Evolutionary conservation across 2,888 invertebrate genomes (phyloP).

Genomic region (Tachina grossa): DNA sequence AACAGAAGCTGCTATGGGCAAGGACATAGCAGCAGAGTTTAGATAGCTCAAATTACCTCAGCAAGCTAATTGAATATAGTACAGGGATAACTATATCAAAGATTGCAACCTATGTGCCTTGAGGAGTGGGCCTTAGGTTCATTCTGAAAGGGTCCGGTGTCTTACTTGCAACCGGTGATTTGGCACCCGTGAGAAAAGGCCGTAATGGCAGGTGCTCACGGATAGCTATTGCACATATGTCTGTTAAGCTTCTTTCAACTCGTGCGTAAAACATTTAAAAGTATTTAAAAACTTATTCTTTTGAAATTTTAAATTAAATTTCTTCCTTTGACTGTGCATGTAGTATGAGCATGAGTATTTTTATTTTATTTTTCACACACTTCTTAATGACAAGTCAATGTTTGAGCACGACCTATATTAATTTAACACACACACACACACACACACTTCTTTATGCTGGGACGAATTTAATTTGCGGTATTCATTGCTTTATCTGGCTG

Average conservation of each 20-base stretch:
- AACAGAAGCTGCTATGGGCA: too few species aligned
- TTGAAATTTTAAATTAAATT: slow-evolving; percentile 31
- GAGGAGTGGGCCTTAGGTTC: too few species aligned
- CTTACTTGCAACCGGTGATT: too few species aligned
- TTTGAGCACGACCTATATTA: neutral
- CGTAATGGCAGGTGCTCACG: too few species aligned
- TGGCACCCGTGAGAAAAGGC: too few species aligned
- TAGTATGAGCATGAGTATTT: neutral
- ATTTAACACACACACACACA: neutral
- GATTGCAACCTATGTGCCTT: too few species aligned
- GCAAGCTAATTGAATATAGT: too few species aligned
- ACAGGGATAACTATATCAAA: too few species aligned
- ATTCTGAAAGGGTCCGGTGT: too few species aligned
- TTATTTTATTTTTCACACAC: neutral
- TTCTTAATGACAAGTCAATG: neutral
- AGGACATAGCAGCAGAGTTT: too few species aligned
- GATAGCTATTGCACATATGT: too few species aligned
- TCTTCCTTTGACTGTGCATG: neutral
- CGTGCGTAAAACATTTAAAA: slow-evolving; percentile 16
- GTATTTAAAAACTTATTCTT: slow-evolving; percentile 16
- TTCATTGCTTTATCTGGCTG: slow-evolving; percentile 43
- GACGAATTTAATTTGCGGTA: slow-evolving; percentile 55
- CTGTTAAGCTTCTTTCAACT: neutral
- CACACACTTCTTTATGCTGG: slow-evolving; percentile 29
- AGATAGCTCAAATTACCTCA: too few species aligned